Conservation (phyloP, 1,140 invertebrate genomes). For the Pollicipes pollicipes region DNA sequence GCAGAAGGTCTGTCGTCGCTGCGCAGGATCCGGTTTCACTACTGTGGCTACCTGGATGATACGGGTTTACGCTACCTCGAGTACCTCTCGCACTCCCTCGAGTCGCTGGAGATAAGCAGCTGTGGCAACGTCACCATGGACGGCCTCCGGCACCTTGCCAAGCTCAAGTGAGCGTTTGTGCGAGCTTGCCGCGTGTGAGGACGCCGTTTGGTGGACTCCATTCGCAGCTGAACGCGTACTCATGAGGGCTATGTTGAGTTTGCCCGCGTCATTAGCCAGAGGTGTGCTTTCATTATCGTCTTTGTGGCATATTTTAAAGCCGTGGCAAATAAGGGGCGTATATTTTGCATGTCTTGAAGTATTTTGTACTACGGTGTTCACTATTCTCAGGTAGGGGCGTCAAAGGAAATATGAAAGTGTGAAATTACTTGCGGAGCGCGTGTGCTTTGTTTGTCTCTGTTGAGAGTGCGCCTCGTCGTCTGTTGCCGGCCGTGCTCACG, state of each 20-base stretch:
- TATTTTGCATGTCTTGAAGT: background rate
- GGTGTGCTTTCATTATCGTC: background rate
- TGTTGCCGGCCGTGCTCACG: background rate
- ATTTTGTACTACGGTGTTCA: no score
- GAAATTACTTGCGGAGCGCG: background rate
- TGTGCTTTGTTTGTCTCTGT: background rate
- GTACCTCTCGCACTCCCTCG: slow-evolving; percentile 37
- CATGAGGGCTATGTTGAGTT: slow-evolving; percentile 4
- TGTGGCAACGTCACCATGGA: slow-evolving; percentile 46
- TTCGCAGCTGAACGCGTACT: no score
- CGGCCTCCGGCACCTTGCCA: slow-evolving; percentile 36
- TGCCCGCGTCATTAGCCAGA: slow-evolving; percentile 3
- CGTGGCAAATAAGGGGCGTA: background rate
- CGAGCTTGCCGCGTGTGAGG: background rate
- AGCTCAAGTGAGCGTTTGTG: slow-evolving; percentile 30
- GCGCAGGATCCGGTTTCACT: slow-evolving; percentile 42
- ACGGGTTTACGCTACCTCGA: slow-evolving; percentile 36
- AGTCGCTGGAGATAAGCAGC: slow-evolving; percentile 41
- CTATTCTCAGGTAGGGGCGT: background rate
- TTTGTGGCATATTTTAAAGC: slow-evolving; percentile 7
- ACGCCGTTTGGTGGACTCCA: no score
- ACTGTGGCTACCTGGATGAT: slow-evolving; percentile 47
- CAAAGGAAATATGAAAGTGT: background rate
- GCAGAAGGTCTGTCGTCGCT: slow-evolving; percentile 40
- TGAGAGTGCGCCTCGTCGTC: background rate